Evolutionary conservation across 2,888 invertebrate genomes (phyloP).

Genomic region (Gnatocerus cornutus): DNA sequence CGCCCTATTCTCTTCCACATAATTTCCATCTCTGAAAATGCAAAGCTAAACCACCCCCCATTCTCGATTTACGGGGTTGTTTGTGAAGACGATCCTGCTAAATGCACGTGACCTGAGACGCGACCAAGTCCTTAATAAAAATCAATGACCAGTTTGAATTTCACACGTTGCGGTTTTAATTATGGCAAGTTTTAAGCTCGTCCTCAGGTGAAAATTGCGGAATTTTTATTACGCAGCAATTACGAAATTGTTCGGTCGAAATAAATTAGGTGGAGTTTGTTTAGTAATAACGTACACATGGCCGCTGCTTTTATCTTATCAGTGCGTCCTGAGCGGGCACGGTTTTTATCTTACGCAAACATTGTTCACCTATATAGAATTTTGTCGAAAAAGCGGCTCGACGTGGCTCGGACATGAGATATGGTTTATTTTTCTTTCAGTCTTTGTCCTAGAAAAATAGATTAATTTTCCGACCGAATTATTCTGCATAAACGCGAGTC

Average conservation of each 20-base stretch:
- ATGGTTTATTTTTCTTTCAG: slow-evolving; percentile 5
- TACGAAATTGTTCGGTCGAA: slow-evolving; percentile 48
- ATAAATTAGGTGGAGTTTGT: slow-evolving; percentile 48
- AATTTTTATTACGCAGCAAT: slow-evolving; percentile 45
- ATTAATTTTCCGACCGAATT: slow-evolving; percentile 15
- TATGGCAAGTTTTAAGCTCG: slow-evolving; percentile 9
- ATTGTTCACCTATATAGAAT: slow-evolving; percentile 61
- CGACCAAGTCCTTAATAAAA: slow-evolving; percentile 38
- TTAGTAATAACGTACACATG: slow-evolving; percentile 51
- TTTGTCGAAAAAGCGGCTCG: slow-evolving; percentile 29
- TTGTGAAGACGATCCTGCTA: slow-evolving; percentile 36
- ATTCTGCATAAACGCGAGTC: slow-evolving; percentile 5
- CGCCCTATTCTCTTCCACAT: slow-evolving; percentile 4
- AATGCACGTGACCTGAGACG: slow-evolving; percentile 34
- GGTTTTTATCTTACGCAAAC: slow-evolving; percentile 64
- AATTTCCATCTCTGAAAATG: slow-evolving; percentile 7
- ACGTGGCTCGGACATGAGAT: slow-evolving; percentile 4
- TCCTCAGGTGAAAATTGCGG: slow-evolving; percentile 40
- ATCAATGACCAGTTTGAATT: slow-evolving; percentile 36
- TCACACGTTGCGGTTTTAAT: slow-evolving; percentile 25
- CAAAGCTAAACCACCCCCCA: slow-evolving; percentile 2
- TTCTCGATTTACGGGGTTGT: slow-evolving; percentile 20
- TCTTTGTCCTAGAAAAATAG: background rate
- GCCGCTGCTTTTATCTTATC: slow-evolving; percentile 61
- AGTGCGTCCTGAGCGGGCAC: slow-evolving; percentile 56